These are phyloP conservation scores for Sphaeramia orbicularis DNA, from an alignment of 2,797 vertebrate species.

Conservation along the genomic window DNA sequence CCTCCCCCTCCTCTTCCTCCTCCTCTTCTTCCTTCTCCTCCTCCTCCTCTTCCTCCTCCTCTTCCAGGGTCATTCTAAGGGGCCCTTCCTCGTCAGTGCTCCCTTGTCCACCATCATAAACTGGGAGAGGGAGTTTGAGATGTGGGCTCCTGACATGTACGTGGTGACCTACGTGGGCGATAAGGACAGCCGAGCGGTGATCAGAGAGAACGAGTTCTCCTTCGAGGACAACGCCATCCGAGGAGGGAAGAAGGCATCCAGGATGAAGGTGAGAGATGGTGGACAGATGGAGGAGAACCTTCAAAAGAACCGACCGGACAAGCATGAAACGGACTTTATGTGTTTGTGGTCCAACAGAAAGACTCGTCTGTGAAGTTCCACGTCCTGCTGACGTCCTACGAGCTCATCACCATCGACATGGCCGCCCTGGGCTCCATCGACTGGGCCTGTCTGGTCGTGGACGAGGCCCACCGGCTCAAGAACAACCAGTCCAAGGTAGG, in stretches of 20 bases:
- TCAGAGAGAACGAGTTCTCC: slow-evolving; percentile 97
- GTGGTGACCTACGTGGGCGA: slow-evolving; percentile 97
- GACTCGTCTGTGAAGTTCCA: slow-evolving; percentile 97
- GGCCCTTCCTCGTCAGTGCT: slow-evolving; percentile 96
- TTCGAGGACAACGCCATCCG: slow-evolving; percentile 98
- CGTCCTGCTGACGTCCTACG: slow-evolving; percentile 95
- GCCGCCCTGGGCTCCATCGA: slow-evolving; percentile 97
- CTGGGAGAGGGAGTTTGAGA: slow-evolving; percentile 98
- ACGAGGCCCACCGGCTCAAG: slow-evolving; percentile 97
- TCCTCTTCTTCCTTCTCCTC: too few relatives aligned
- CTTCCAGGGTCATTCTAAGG: slow-evolving; percentile 95
- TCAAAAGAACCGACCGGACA: too few relatives aligned
- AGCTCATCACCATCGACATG: slow-evolving; percentile 97
- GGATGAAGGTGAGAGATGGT: slow-evolving; percentile 92
- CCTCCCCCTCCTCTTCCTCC: too few relatives aligned
- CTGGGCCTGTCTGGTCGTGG: slow-evolving; percentile 97
- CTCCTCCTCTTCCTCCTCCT: too few relatives aligned
- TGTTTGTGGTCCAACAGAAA: slow-evolving; percentile 85
- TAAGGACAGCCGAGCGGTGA: slow-evolving; percentile 97
- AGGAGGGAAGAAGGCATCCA: slow-evolving; percentile 96
- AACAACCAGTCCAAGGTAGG: slow-evolving; percentile 98
- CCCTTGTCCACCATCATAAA: slow-evolving; percentile 99
- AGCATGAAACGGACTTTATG: too few relatives aligned
- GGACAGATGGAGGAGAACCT: too few relatives aligned
- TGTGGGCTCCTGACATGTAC: slow-evolving; percentile 99